phyloP scores from a whole-genome alignment of 2,113 vertebrate genomes.

The Mugil cephalus region DNA sequence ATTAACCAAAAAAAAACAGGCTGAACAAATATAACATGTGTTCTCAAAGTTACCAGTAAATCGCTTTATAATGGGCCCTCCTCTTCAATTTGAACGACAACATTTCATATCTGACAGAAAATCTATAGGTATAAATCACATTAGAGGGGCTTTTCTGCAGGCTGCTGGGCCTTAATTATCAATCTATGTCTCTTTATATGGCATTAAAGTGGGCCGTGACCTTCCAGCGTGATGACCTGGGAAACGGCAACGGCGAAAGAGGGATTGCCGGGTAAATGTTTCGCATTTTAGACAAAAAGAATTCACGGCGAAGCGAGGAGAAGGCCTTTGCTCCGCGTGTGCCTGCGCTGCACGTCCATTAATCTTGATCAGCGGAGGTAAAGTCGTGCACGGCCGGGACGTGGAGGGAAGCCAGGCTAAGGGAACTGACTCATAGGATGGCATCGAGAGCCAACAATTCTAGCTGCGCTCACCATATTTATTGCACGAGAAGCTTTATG shows the following conservation, averaged over 20 bases:
- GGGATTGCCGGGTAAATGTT: conserved; percentile 74
- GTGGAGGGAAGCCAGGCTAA: conserved; percentile 20
- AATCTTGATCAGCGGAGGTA: conserved; percentile 57
- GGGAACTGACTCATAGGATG: conserved; percentile 31
- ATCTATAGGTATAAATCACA: conserved; percentile 99
- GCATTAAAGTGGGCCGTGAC: conserved; percentile 93
- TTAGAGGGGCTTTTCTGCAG: conserved; percentile 92
- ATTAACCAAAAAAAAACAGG: conserved; percentile 64
- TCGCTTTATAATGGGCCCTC: conserved; percentile 93
- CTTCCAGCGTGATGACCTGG: conserved; percentile 86
- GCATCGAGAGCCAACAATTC: not conserved
- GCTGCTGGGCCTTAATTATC: conserved; percentile 93
- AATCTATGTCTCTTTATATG: conserved; percentile 97
- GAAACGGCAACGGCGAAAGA: conserved; percentile 66
- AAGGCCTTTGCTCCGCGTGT: conserved; percentile 16
- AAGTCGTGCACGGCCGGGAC: conserved; percentile 17
- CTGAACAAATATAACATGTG: conserved; percentile 81
- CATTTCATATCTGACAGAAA: conserved; percentile 98
- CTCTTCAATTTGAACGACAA: conserved; percentile 93
- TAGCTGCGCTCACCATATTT: not conserved
- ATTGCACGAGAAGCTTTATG: not conserved
- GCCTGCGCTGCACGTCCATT: conserved; percentile 41
- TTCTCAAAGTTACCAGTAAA: conserved; percentile 87
- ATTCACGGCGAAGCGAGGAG: not conserved
- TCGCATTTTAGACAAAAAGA: conserved; percentile 37